Evolutionary conservation across 2,797 vertebrate species (phyloP).

Genomic region (Ateles fusciceps): DNA sequence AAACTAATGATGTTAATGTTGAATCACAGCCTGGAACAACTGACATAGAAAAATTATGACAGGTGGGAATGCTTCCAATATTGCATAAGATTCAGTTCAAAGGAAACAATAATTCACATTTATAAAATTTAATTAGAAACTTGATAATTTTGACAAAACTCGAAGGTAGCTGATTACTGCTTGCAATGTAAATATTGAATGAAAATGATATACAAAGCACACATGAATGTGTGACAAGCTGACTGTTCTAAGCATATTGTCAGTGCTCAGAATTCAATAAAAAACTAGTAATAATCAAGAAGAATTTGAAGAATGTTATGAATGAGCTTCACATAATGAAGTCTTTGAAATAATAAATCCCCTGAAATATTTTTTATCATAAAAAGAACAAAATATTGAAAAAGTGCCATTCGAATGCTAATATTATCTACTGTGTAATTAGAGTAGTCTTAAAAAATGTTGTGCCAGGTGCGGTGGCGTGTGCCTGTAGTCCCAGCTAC

Average conservation of each 20-base stretch:
- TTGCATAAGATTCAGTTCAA: not conserved
- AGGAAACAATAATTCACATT: not conserved
- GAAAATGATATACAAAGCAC: not conserved
- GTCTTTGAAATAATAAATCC: not conserved
- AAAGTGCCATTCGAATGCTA: not conserved
- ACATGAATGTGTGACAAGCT: no score
- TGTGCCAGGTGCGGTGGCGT: not conserved
- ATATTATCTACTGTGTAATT: not conserved
- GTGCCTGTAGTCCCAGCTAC: no score
- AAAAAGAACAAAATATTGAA: not conserved
- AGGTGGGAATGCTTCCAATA: not conserved
- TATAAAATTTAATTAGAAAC: not conserved
- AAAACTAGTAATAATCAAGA: not conserved
- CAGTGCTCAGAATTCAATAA: not conserved
- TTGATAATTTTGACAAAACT: not conserved
- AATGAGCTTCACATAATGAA: not conserved
- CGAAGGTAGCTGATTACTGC: not conserved
- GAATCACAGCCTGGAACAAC: not conserved
- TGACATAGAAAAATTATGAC: not conserved
- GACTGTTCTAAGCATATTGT: not conserved
- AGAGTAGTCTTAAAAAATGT: not conserved
- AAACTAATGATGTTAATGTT: not conserved
- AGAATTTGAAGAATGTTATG: not conserved
- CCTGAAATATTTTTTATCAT: not conserved
- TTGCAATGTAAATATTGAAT: not conserved